A percentile compares a stretch with the other conserved stretches of the same genome.
Evolutionary conservation across 2,113 vertebrate genomes (phyloP).

Genomic region (Euleptes europaea): DNA sequence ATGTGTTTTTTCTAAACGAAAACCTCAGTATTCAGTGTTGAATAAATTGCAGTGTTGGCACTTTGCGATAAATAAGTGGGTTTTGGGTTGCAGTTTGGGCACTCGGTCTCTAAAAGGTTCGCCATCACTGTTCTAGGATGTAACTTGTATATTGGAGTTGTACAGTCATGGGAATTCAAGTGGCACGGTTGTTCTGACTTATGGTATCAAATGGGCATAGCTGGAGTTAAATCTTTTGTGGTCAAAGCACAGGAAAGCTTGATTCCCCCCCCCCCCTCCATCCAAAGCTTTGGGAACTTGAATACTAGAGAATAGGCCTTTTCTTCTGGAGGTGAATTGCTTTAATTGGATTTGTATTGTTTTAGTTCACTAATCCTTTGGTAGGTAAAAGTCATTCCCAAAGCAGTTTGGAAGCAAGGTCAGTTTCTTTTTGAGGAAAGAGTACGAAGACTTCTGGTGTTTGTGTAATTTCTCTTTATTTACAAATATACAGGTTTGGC

Average conservation of each 20-base stretch:
- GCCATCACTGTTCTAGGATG: no score
- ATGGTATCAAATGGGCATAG: neutral
- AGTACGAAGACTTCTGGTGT: neutral
- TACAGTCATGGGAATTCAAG: neutral
- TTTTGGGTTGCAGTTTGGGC: no score
- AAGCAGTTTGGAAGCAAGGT: neutral
- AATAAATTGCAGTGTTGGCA: no score
- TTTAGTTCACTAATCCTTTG: neutral
- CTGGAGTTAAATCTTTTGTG: neutral
- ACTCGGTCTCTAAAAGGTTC: no score
- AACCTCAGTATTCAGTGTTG: no score
- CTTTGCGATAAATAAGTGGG: no score
- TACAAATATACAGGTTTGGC: neutral
- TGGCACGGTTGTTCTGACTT: neutral
- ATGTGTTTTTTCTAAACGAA: no score
- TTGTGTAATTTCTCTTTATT: neutral
- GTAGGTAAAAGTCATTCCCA: neutral
- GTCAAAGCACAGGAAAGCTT: neutral
- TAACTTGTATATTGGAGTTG: neutral
- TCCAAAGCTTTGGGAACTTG: neutral
- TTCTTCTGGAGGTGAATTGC: neutral
- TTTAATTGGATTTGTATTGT: neutral
- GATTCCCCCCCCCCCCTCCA: neutral
- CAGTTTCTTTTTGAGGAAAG: neutral
- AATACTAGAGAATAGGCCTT: neutral